A percentile compares a stretch with the other conserved stretches of the same genome.
These are phyloP conservation scores for Willowsia nigromaculata DNA, from an alignment of 2,888 invertebrate genomes.

Conservation along the genomic window DNA sequence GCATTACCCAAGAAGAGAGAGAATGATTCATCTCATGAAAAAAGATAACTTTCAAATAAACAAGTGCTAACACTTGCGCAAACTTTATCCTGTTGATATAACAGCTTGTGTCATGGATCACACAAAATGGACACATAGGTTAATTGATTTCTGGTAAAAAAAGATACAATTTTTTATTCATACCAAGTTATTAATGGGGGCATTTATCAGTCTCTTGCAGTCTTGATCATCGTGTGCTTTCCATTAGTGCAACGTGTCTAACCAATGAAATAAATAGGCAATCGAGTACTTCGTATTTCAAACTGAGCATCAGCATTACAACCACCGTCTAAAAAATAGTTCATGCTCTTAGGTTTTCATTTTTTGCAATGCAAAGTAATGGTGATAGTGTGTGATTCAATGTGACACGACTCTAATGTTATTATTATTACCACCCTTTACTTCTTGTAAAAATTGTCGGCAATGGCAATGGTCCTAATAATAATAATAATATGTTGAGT, in stretches of 20 bases:
- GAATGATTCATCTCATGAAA: slow-evolving; percentile 24
- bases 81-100: slow-evolving; percentile 22
- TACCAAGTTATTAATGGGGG: not conserved
- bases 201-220: not conserved
- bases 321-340: not conserved
- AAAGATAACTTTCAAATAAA: slow-evolving; percentile 35
- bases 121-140: slow-evolving; percentile 47
- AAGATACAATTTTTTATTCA: not conserved
- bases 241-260: slow-evolving; percentile 39
- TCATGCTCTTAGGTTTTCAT: not conserved
- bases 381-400: not conserved
- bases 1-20: not conserved
- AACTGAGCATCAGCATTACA: not conserved
- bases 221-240: slow-evolving; percentile 11
- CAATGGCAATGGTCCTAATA: not conserved
- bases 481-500: not conserved
- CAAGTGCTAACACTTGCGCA: slow-evolving; percentile 43
- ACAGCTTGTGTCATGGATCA: slow-evolving; percentile 46
- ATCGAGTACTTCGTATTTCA: not conserved
- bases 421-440: not conserved
- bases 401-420: slow-evolving; percentile 41
- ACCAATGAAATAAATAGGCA: slow-evolving; percentile 8
- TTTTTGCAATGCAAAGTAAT: not conserved
- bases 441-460: not conserved
- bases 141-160: slow-evolving; percentile 54